Conservation (phyloP, 2,888 invertebrate genomes). For the Polyommatus iphigenia region DNA sequence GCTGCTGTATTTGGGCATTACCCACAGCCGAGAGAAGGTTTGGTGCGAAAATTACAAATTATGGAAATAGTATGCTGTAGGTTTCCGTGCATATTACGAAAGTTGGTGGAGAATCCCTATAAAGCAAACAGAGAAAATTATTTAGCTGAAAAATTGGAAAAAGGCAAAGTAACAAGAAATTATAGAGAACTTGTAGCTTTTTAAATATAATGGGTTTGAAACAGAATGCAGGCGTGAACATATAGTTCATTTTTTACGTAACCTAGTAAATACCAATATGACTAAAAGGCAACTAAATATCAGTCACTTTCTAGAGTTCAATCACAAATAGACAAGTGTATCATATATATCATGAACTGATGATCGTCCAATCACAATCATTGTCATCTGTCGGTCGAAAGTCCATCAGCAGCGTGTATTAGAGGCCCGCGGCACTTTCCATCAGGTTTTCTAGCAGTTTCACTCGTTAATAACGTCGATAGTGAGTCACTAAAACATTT, state of each 20-base stretch:
- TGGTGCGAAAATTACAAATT: neutral
- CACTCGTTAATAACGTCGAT: neutral
- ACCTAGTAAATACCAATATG: neutral
- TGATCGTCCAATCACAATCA: constrained; percentile 20
- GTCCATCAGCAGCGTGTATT: neutral
- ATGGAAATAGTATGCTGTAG: neutral
- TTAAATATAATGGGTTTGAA: too few relatives aligned
- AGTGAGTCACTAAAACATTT: neutral
- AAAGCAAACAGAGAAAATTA: too few relatives aligned
- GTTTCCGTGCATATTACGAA: neutral
- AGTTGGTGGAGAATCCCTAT: neutral
- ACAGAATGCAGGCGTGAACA: too few relatives aligned
- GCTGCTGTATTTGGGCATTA: neutral
- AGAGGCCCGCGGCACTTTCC: constrained; percentile 2
- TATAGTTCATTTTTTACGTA: too few relatives aligned
- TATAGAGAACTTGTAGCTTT: too few relatives aligned
- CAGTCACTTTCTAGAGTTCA: neutral
- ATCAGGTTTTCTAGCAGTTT: constrained; percentile 21
- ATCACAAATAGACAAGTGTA: neutral
- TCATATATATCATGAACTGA: neutral
- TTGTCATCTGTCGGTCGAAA: constrained; percentile 17
- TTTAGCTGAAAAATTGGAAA: too few relatives aligned
- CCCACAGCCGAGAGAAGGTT: neutral
- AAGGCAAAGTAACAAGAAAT: too few relatives aligned
- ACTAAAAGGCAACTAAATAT: neutral